Conservation (phyloP, 2,797 vertebrate species). For the Chloroceryle amazona region DNA sequence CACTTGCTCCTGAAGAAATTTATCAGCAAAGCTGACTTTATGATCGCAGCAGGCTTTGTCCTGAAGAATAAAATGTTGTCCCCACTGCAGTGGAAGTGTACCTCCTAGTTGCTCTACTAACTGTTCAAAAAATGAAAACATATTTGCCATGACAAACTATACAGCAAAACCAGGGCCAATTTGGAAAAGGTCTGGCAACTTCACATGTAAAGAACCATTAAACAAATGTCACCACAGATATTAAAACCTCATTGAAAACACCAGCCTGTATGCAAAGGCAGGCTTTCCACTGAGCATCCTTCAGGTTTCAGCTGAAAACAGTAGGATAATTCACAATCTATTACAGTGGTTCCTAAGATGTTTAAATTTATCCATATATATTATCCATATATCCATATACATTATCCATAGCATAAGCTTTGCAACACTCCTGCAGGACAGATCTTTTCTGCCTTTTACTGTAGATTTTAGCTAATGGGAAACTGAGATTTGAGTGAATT, state of each 20-base stretch:
- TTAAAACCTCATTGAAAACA: background rate
- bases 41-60: background rate
- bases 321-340: background rate
- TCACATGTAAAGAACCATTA: background rate
- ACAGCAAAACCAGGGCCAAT: background rate
- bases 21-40: background rate
- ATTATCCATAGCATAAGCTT: background rate
- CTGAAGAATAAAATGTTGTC: background rate
- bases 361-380: background rate
- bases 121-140: background rate
- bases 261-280: background rate
- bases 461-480: background rate
- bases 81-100: background rate
- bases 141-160: background rate
- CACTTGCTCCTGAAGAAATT: background rate
- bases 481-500: background rate
- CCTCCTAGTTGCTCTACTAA: background rate
- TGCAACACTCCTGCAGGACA: background rate
- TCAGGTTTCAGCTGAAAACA: background rate
- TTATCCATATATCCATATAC: too few relatives aligned
- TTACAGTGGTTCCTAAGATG: background rate
- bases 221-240: background rate
- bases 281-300: background rate
- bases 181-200: background rate
- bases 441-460: background rate